These are phyloP conservation scores for Chorisops tibialis DNA, from an alignment of 2,888 invertebrate species.

Conservation along the genomic window DNA sequence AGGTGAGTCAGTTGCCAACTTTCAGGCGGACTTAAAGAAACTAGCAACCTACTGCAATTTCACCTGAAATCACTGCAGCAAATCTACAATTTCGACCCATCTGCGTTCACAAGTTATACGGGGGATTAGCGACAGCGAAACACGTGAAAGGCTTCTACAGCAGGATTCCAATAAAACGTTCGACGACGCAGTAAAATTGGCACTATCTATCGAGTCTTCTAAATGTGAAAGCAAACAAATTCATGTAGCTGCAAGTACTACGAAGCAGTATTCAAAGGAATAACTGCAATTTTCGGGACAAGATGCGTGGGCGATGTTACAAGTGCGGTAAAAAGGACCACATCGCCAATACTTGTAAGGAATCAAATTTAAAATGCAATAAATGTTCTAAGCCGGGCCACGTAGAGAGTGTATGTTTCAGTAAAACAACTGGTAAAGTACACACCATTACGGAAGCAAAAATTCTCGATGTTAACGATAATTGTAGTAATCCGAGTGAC, in stretches of 20 bases:
- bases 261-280: background rate
- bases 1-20: too few species aligned
- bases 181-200: constrained; percentile 16
- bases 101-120: too few species aligned
- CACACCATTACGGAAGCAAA: background rate
- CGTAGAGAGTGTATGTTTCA: constrained; percentile 4
- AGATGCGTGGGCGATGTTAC: background rate
- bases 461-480: background rate
- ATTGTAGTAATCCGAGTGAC: constrained; percentile 2
- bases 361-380: constrained; percentile 6
- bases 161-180: constrained; percentile 17
- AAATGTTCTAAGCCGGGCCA: constrained; percentile 16
- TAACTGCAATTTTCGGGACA: background rate
- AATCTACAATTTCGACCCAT: too few species aligned
- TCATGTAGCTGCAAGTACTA: background rate
- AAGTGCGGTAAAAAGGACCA: background rate
- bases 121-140: too few species aligned
- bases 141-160: constrained; percentile 2
- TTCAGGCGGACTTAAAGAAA: too few species aligned
- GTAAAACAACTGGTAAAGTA: background rate
- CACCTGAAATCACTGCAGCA: too few species aligned
- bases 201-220: constrained; percentile 18
- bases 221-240: constrained; percentile 24
- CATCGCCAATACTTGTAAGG: constrained; percentile 11
- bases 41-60: too few species aligned